phyloP scores from a whole-genome alignment of 1,140 invertebrate species.

The Dufourea novaeangliae region DNA sequence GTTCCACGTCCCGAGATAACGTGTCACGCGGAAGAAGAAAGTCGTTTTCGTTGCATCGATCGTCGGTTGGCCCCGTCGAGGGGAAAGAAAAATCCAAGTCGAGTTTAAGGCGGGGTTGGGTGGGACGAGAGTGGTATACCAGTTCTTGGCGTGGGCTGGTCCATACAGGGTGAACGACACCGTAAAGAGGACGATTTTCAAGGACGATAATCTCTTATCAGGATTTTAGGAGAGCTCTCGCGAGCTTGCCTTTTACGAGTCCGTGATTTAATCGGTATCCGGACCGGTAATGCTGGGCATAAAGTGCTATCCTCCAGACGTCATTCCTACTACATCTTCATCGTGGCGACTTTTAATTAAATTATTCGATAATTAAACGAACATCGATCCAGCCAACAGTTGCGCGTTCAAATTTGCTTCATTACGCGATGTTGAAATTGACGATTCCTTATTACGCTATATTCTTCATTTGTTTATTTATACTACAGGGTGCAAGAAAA shows the following conservation, averaged over 20 bases:
- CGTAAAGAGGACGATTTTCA: slow-evolving; percentile 34
- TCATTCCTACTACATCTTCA: too few relatives aligned
- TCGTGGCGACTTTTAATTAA: too few relatives aligned
- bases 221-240: background rate
- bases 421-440: too few relatives aligned
- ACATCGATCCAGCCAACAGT: too few relatives aligned
- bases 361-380: too few relatives aligned
- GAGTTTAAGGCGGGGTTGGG: background rate
- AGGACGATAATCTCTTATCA: slow-evolving; percentile 45
- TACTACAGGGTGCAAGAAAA: too few relatives aligned
- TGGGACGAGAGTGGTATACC: background rate
- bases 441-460: too few relatives aligned
- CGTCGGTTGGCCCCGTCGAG: background rate
- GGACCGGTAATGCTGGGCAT: too few relatives aligned
- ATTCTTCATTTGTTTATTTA: too few relatives aligned
- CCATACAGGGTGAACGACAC: slow-evolving; percentile 59
- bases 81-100: background rate
- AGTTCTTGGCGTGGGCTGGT: background rate
- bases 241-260: slow-evolving; percentile 11
- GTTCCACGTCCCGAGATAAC: too few relatives aligned
- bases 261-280: background rate
- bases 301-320: too few relatives aligned
- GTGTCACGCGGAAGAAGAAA: slow-evolving; percentile 32
- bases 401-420: too few relatives aligned
- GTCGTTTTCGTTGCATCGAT: slow-evolving; percentile 2